A percentile compares a stretch with the other conserved stretches of the same genome.
Evolutionary conservation across 2,113 vertebrate species (phyloP).

Genomic region (Gymnocephalus cernua): DNA sequence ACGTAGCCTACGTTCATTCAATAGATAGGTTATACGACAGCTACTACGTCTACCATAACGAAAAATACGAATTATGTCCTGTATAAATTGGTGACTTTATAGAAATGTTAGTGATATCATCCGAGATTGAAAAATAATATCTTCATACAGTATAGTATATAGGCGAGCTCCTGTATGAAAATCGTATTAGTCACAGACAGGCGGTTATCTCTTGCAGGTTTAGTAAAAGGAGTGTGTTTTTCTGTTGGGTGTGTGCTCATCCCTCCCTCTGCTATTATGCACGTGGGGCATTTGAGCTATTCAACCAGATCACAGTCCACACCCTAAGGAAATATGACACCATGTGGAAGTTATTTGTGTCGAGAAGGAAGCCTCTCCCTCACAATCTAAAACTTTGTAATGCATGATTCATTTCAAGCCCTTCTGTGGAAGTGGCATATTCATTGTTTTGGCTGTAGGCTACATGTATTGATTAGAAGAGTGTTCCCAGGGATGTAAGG

Average conservation of each 20-base stretch:
- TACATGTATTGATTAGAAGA: slow-evolving; percentile 16
- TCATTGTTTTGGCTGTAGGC: background rate
- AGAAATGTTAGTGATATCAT: too few relatives aligned
- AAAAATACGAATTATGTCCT: background rate
- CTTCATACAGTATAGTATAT: background rate
- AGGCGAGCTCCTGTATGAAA: too few relatives aligned
- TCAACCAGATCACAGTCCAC: slow-evolving; percentile 37
- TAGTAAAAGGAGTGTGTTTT: background rate
- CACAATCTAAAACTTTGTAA: background rate
- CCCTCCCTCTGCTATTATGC: slow-evolving; percentile 9
- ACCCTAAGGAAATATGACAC: slow-evolving; percentile 55
- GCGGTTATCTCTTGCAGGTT: background rate
- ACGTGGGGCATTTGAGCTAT: slow-evolving; percentile 21
- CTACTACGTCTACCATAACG: background rate
- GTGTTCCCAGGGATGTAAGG: background rate
- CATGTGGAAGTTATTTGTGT: slow-evolving; percentile 39
- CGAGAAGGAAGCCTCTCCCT: background rate
- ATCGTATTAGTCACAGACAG: background rate
- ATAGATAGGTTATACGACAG: too few relatives aligned
- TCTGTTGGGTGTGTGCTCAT: slow-evolving; percentile 23
- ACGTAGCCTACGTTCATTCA: slow-evolving; percentile 20
- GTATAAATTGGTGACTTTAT: too few relatives aligned
- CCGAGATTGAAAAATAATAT: background rate
- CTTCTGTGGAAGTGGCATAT: background rate
- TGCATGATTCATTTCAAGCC: background rate